Percentiles rank a stretch among this genome's conserved stretches.
phyloP scores from a whole-genome alignment of 2,888 invertebrate species.

The Scotopteryx bipunctaria region DNA sequence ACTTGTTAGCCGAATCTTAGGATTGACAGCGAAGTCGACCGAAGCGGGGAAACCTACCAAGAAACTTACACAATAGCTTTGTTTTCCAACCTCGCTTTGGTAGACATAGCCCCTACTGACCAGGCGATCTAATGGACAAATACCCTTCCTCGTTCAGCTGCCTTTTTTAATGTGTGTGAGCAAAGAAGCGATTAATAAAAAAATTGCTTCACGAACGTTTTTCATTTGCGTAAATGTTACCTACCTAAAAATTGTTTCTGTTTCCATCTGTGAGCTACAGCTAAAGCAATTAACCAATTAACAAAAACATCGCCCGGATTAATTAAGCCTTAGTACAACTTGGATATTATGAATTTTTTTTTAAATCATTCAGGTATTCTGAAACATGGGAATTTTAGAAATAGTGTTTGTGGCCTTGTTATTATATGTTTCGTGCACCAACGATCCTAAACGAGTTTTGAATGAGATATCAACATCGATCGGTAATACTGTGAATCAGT shows the following conservation, averaged over 20 bases:
- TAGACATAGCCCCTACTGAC: slow-evolving; percentile 1
- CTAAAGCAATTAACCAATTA: slow-evolving; percentile 17
- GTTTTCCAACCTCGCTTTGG: background rate
- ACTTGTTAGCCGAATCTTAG: slow-evolving; percentile 53
- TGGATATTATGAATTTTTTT: too few species aligned
- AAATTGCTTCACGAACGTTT: background rate
- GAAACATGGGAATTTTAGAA: slow-evolving; percentile 2
- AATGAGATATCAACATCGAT: background rate
- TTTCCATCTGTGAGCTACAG: too few species aligned
- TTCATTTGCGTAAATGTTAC: background rate
- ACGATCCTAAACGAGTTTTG: background rate
- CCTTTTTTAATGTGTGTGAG: slow-evolving; percentile 18
- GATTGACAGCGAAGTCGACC: too few species aligned
- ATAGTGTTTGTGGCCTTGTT: background rate
- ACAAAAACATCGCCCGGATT: slow-evolving; percentile 12
- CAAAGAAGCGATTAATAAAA: slow-evolving; percentile 22
- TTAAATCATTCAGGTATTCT: too few species aligned
- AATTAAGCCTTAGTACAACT: background rate
- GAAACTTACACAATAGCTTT: too few species aligned
- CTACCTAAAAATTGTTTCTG: too few species aligned
- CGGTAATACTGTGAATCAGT: slow-evolving; percentile 10
- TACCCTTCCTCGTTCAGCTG: slow-evolving; percentile 25
- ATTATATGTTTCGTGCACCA: background rate
- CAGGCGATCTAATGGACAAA: slow-evolving; percentile 11
- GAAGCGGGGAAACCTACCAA: too few species aligned